Evolutionary conservation across 2,113 vertebrate species (phyloP).

Genomic region (Cyanoderma ruficeps): DNA sequence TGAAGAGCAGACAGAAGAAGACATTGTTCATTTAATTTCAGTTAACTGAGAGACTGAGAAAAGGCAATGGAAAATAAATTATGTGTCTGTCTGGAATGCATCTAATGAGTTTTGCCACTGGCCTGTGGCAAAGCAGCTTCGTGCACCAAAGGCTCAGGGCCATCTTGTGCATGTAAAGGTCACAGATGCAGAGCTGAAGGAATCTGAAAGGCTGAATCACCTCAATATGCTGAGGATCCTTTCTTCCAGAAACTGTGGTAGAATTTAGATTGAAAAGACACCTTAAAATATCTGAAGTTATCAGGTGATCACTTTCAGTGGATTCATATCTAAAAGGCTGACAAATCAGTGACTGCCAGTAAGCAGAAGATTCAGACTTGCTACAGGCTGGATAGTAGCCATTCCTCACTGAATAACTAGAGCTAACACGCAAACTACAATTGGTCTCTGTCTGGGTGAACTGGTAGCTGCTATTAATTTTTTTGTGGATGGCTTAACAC

Average conservation of each 20-base stretch:
- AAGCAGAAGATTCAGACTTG: background rate
- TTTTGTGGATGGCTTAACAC: background rate
- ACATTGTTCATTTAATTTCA: background rate
- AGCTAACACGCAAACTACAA: background rate
- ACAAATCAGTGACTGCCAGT: background rate
- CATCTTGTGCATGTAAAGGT: background rate
- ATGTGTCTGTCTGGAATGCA: background rate
- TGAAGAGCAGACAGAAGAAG: constrained; percentile 10
- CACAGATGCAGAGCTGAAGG: background rate
- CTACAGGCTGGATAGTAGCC: background rate
- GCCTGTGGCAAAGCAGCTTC: background rate
- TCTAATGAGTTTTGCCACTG: background rate
- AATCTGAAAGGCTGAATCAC: background rate
- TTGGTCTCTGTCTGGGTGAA: background rate
- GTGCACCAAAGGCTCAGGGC: background rate
- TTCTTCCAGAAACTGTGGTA: background rate
- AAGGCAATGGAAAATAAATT: background rate
- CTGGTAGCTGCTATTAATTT: background rate
- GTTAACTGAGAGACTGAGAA: background rate
- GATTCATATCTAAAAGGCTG: background rate
- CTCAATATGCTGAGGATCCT: background rate
- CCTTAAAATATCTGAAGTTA: background rate
- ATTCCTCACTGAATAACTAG: background rate
- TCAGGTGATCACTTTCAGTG: background rate
- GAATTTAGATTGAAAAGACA: background rate